Evolutionary conservation across 2,113 vertebrate species (phyloP), one percentile per base, ranked within the genome.

Genomic region (Taxidea taxus): DNA sequence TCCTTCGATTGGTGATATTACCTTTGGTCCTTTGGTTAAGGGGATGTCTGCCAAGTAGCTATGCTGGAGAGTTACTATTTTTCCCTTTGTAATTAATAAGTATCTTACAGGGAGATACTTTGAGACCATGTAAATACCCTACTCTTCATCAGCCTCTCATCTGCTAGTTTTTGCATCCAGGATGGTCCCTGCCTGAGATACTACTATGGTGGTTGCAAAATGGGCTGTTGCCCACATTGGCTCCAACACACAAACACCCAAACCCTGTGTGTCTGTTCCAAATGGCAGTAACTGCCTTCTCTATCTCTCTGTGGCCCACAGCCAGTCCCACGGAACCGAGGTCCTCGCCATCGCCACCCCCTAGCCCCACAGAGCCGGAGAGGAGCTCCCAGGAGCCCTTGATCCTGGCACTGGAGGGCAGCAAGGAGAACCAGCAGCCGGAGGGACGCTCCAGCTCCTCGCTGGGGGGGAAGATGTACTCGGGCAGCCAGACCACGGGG

Each of bases 381-480:
- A 99, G 98, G 89, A 98, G 97, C 90, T 98, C 98, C 44, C 98
- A 97, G 82, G 99, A 99, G 98, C 99, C 99, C 0, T 98, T 99
- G 95, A 99, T 99, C 89, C 98, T 99, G 94, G 98, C 99, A 0
- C 97, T 99, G 98, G 99, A 99, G 98, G 99, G 99, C 99, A 99
- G 99, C 98, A 99, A 99, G 94, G 99, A 99, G 95, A 99, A 99
- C 98, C 99, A 99, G 98, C 99, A 98, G 97, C 99, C 98, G 0
- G 99, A 98, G 87, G 98, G 96, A 98, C 99, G 95, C 11, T 87
- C 98, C 0, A 82, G 97, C 0, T 97, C 99, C 0, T 92, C n/a
- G 0, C 93, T 98, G 6, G 97, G 98, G 0, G 99, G 99, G 6
- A 99, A 99, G 98, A 87, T 90, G 0, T 98, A 97, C 23, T 93